These are phyloP conservation scores for Paelopatides confundens DNA, from an alignment of 53 echinoderm and acorn worm genomes.

Conservation along the genomic window DNA sequence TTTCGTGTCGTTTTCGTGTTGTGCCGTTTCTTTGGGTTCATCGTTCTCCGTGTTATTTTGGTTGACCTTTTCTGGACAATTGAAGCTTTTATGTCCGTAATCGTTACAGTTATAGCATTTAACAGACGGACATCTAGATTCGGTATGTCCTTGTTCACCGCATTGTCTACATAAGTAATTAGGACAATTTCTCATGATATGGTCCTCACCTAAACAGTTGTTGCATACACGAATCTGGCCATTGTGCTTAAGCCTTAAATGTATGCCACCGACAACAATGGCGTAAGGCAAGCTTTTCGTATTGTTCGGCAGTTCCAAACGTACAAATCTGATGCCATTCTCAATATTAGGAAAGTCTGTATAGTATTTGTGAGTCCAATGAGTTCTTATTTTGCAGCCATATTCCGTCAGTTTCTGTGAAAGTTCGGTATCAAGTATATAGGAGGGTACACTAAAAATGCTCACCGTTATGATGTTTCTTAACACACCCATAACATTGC, in stretches of 20 bases:
- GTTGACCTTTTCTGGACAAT: not conserved
- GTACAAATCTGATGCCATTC: not conserved
- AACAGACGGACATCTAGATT: not conserved
- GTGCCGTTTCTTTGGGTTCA: not conserved
- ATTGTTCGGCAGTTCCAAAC: not conserved
- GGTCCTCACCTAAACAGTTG: not conserved
- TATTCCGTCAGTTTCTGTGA: not conserved
- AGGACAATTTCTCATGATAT: constrained; percentile 5
- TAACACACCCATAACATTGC: not conserved
- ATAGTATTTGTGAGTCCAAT: not conserved
- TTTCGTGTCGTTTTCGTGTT: no score
- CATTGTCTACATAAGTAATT: not conserved
- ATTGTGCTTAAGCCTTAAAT: not conserved
- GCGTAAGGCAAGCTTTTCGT: not conserved
- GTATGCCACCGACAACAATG: not conserved
- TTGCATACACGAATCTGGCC: constrained; percentile 9
- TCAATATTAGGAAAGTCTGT: not conserved
- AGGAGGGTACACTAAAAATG: not conserved
- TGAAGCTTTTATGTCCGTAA: constrained; percentile 8
- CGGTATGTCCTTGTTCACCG: not conserved
- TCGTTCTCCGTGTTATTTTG: not conserved
- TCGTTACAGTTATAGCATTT: not conserved
- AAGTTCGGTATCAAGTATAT: not conserved
- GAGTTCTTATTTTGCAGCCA: not conserved
- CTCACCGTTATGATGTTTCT: not conserved